A percentile compares a stretch with the other conserved stretches of the same genome.
These are phyloP conservation scores for Drosophila limbata DNA, from an alignment of 2,888 invertebrate species.

Conservation along the genomic window DNA sequence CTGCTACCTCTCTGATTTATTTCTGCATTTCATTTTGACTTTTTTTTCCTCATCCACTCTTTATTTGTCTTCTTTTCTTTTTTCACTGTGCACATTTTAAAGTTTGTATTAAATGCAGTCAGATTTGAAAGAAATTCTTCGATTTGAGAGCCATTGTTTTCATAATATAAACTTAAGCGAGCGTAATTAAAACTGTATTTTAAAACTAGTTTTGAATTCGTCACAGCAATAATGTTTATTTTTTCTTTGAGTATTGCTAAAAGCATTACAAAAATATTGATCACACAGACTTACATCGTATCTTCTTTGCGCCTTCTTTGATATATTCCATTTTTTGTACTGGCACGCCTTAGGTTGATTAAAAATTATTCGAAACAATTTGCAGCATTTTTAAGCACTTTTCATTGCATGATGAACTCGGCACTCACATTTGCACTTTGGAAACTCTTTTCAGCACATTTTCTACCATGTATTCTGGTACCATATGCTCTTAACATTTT, in stretches of 20 bases:
- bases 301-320: not conserved
- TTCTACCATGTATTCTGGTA: not conserved
- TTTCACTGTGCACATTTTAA: not conserved
- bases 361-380: not conserved
- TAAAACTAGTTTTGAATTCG: no score
- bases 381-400: slow-evolving; percentile 21
- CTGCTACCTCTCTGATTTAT: slow-evolving; percentile 61
- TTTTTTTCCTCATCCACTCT: slow-evolving; percentile 6
- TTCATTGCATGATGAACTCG: not conserved
- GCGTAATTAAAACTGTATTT: no score
- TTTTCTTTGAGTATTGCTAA: not conserved
- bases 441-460: slow-evolving; percentile 5
- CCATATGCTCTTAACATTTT: slow-evolving; percentile 34
- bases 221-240: not conserved
- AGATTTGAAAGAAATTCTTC: not conserved
- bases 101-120: slow-evolving; percentile 1
- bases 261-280: not conserved
- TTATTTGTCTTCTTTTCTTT: not conserved
- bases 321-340: not conserved
- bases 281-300: not conserved
- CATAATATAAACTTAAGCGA: not conserved
- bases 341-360: not conserved
- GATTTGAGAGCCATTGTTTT: not conserved
- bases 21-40: slow-evolving; percentile 28
- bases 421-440: slow-evolving; percentile 30